Base-by-base conservation (phyloP, 2,888 invertebrate species). In the Cloeon dipterum region DNA sequence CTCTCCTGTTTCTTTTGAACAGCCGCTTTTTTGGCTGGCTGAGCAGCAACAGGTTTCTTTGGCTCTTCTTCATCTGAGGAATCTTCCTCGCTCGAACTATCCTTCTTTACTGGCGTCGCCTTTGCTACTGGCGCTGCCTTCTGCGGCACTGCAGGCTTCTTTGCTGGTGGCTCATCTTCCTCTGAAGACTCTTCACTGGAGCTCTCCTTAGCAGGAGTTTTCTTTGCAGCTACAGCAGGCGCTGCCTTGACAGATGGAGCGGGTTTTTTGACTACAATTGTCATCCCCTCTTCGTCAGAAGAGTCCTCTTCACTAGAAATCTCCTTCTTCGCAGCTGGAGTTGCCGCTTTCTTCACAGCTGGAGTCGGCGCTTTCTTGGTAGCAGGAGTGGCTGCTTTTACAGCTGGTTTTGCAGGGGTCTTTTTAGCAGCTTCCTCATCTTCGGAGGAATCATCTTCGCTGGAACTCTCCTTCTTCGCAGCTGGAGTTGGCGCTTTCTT, bases 401-500 rank as follows among this genome's bases (percentile, higher is more conserved):
- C 42, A 11, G 45, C 42, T 32, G 41, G 34, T 14, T 46, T 45
- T 26, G 47, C 37, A 18, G 39, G 38, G 13, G 37, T 19, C 32
- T 35, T 33, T 2, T 19, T 23, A 19, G 37, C 21, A 3, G 39
- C 26, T 2, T 16, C 10, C 10, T 40, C 52, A 4, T 56, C 55
- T 4, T 56, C 55, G 7, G 49, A 51, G 18, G 53, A 54, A 41
- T 50, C 56, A 14, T 58, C 58, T 8, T 59, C 58, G 38, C 55
- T 57, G 19, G 58, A 55, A 21, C 55, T 58, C 36, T 56, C 53
- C 39, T 39, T 26, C 26, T 42, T 40, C 25, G 38, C 42, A 18
- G 41, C 36, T 5, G 21, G 21, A 13, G 26, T 35, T 8, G 32
- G 21, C 4, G 29, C 34, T 10, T 29, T 20, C 8, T 36, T 10